phyloP scores from a whole-genome alignment of 1,140 invertebrate species.

The Tribolium castaneum region DNA sequence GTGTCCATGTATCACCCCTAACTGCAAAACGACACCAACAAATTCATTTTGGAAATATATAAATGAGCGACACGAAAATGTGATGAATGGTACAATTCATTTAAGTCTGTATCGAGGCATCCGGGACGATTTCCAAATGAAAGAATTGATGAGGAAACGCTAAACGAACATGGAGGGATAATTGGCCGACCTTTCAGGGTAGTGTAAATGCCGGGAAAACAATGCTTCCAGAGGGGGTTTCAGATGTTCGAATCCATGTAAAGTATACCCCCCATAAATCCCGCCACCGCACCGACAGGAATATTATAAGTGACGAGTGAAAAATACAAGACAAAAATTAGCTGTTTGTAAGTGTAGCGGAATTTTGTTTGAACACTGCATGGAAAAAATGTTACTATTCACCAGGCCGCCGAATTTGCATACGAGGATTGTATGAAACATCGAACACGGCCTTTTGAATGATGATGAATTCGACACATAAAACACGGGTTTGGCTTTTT shows the following conservation, averaged over 20 bases:
- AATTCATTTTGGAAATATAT: slow-evolving; percentile 1
- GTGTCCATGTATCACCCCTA: slow-evolving; percentile 13
- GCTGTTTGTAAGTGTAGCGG: slow-evolving; percentile 1
- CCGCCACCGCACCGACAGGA: background rate
- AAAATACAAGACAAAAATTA: slow-evolving; percentile 19
- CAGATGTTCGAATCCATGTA: slow-evolving; percentile 19
- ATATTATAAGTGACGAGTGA: background rate
- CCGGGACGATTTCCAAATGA: background rate
- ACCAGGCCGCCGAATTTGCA: background rate
- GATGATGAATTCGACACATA: slow-evolving; percentile 1
- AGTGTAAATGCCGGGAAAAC: background rate
- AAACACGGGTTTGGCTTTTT: background rate
- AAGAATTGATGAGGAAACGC: slow-evolving; percentile 12
- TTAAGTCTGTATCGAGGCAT: background rate
- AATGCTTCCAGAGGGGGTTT: slow-evolving; percentile 9
- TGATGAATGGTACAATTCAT: background rate
- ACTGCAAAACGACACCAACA: background rate
- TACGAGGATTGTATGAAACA: slow-evolving; percentile 19
- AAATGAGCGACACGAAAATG: background rate
- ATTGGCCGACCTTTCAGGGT: background rate
- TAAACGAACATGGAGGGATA: background rate
- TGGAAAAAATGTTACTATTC: slow-evolving; percentile 19
- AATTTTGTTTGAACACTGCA: slow-evolving; percentile 10
- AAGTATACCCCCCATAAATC: slow-evolving; percentile 26
- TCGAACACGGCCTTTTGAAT: slow-evolving; percentile 25